These are phyloP conservation scores for Machaerirhynchus nigripectus DNA, from an alignment of 2,113 vertebrate species.

Conservation along the genomic window DNA sequence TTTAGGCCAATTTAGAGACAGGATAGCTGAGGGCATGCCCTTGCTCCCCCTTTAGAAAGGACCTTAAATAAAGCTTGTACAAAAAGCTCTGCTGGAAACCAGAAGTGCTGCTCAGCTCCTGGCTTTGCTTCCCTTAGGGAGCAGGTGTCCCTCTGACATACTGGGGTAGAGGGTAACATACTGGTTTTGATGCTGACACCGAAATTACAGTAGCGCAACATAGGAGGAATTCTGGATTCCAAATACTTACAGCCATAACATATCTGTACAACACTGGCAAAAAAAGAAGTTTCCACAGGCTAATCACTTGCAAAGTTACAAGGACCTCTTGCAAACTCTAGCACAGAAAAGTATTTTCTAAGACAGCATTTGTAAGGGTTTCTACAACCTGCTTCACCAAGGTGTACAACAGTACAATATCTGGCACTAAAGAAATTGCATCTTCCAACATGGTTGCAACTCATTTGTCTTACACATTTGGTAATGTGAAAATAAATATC, in stretches of 20 bases:
- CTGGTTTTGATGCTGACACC: background rate
- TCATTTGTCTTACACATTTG: background rate
- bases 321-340: background rate
- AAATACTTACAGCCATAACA: background rate
- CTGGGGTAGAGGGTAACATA: background rate
- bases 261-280: background rate
- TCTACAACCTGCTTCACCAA: background rate
- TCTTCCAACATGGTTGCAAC: background rate
- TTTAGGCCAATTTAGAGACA: background rate
- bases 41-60: background rate
- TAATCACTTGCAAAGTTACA: background rate
- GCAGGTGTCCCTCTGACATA: rapidly evolving
- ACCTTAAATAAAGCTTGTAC: background rate
- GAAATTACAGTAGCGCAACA: background rate
- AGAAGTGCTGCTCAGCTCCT: background rate
- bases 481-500: background rate
- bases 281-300: background rate
- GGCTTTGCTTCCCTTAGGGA: background rate
- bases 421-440: background rate
- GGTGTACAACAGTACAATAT: too few relatives aligned
- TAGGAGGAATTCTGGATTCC: background rate
- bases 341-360: background rate
- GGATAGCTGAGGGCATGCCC: background rate
- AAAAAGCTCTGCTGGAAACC: background rate
- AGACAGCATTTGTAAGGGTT: background rate